Evolutionary conservation across 2,797 vertebrate genomes (phyloP), one percentile per base, ranked within the genome.

Genomic region (Adelosebastes latens): DNA sequence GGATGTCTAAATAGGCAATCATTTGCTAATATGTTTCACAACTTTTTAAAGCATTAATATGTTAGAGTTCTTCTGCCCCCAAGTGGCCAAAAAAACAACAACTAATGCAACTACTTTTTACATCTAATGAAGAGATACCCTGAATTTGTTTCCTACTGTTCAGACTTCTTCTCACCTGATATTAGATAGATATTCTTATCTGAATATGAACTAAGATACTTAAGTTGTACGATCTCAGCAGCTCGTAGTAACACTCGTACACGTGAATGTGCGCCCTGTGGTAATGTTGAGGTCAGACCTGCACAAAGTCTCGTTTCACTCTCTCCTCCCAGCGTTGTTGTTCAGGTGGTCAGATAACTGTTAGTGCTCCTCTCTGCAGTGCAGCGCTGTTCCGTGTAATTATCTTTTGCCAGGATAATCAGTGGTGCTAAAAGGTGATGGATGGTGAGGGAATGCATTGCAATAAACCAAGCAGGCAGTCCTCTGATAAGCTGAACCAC

Each of bases 381-480:
- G 68, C 82, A 60, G 79, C 52, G 36, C 85, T 53, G 72, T 2
- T 72, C 77, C n/a, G 42, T 81, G 88, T 89, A 93, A 94, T 94
- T 93, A 93, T 91, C 90, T 86, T 88, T 82, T 34, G 84, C 86
- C 77, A 10, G 75, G 81, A 87, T 92, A 93, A 93, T 94, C 92
- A 92, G 90, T 1, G 81, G 87, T 83, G 85, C 87, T 91, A 89
- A 94, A 88, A 90, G 88, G 89, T 93, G 92, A 93, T 92, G 91
- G 92, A 93, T 92, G 91, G 84, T 24, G 80, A 80, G 86, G 87
- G 90, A 91, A 76, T 42, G 74, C 58, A n/a, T 77, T 22, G 89
- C 87, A 91, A 90, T 91, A 93, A 94, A 91, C 59, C 32, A 14
- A 73, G 75, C 83, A 66, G 68, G 69, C 79, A 71, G 86, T 66